phyloP scores from a whole-genome alignment of 1,140 invertebrate genomes.

The Arion vulgaris region DNA sequence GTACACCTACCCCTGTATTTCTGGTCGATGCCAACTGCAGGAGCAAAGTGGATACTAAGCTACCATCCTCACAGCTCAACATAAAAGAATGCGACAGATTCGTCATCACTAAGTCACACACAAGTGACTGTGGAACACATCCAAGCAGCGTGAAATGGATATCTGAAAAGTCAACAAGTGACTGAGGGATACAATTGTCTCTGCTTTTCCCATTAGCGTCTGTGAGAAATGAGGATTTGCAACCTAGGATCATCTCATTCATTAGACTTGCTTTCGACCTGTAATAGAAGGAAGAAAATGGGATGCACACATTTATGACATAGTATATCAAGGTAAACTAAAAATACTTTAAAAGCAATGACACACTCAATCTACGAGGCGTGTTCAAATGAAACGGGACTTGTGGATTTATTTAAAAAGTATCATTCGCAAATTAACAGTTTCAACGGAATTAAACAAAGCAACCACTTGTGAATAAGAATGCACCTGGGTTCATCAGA shows the following conservation, averaged over 20 bases:
- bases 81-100: neutral
- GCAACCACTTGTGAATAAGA: no score
- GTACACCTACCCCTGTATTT: slow-evolving; percentile 1
- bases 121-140: neutral
- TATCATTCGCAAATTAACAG: no score
- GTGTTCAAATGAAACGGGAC: no score
- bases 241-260: neutral
- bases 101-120: neutral
- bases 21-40: neutral
- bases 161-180: neutral
- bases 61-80: neutral
- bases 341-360: no score
- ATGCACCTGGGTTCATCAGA: no score
- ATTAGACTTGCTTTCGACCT: neutral
- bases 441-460: no score
- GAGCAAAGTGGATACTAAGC: neutral
- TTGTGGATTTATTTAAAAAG: no score
- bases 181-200: neutral
- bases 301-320: no score
- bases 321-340: no score
- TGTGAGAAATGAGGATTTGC: neutral
- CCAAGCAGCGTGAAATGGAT: neutral
- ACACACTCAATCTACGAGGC: no score
- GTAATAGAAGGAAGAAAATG: neutral
- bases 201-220: neutral